A percentile compares a stretch with the other conserved stretches of the same genome.
phyloP scores from a whole-genome alignment of 2,113 vertebrate genomes.

The Coracopsis vasa region DNA sequence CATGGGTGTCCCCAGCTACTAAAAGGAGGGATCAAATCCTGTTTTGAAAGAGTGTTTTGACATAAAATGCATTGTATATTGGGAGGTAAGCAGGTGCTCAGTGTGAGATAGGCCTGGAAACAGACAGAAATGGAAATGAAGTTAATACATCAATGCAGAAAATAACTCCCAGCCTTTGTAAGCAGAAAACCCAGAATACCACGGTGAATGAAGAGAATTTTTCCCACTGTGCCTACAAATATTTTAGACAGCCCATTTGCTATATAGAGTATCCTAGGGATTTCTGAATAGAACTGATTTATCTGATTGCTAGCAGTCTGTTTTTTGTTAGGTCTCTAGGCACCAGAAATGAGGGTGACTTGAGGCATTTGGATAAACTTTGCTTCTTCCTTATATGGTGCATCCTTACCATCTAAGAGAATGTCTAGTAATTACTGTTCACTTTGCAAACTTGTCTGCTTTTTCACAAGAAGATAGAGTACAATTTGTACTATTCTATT shows the following conservation, averaged over 20 bases:
- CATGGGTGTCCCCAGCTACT: neutral
- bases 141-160: neutral
- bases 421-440: slow-evolving; percentile 34
- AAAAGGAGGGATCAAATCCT: neutral
- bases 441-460: neutral
- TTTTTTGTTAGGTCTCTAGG: slow-evolving; percentile 62
- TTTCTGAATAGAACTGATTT: neutral
- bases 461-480: neutral
- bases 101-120: neutral
- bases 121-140: neutral
- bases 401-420: neutral
- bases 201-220: neutral
- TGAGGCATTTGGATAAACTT: slow-evolving; percentile 30
- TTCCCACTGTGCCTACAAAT: neutral
- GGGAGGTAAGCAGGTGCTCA: neutral
- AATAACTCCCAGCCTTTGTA: neutral
- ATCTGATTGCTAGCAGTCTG: slow-evolving; percentile 5
- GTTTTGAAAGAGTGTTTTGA: neutral
- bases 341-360: slow-evolving; percentile 34
- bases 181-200: neutral
- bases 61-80: neutral
- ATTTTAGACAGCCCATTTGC: neutral
- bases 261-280: neutral
- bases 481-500: neutral
- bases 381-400: slow-evolving; percentile 36